Conservation (phyloP, 1,140 invertebrate genomes). For the Pogonomyrmex californicus region DNA sequence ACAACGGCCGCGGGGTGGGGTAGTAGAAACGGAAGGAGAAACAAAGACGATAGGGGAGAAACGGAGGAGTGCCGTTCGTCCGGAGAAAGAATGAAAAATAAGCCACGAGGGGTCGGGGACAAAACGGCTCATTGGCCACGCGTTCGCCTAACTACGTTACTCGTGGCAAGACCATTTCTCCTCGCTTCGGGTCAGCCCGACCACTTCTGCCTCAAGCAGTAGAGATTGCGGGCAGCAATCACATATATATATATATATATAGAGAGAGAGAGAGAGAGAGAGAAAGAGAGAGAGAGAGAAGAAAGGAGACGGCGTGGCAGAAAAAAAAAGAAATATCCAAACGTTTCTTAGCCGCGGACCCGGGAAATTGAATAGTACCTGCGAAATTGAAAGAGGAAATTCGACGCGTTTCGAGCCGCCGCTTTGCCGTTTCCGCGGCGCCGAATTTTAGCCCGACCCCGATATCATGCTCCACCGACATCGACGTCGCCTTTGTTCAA, state of each 20-base stretch:
- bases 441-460: constrained; percentile 58
- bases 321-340: constrained; percentile 62
- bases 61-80: constrained; percentile 22
- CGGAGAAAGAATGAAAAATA: constrained; percentile 70
- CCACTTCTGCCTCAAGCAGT: constrained; percentile 43
- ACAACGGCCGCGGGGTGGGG: background rate
- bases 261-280: constrained; percentile 42
- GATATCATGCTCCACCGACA: background rate
- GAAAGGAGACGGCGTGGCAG: constrained; percentile 49
- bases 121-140: constrained; percentile 81
- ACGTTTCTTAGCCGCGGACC: constrained; percentile 67
- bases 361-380: constrained; percentile 82
- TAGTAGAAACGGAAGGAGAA: constrained; percentile 39
- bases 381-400: constrained; percentile 82
- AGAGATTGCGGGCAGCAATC: constrained; percentile 77
- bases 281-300: constrained; percentile 49
- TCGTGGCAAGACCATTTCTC: constrained; percentile 75
- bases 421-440: constrained; percentile 66
- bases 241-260: constrained; percentile 46
- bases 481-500: constrained; percentile 34
- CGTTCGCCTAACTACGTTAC: constrained; percentile 80
- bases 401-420: constrained; percentile 74
- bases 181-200: constrained; percentile 66
- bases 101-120: constrained; percentile 67
- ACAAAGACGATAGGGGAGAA: constrained; percentile 9